Evolutionary conservation across 2,888 invertebrate species (phyloP).

Genomic region (Meiosimyza decipiens): DNA sequence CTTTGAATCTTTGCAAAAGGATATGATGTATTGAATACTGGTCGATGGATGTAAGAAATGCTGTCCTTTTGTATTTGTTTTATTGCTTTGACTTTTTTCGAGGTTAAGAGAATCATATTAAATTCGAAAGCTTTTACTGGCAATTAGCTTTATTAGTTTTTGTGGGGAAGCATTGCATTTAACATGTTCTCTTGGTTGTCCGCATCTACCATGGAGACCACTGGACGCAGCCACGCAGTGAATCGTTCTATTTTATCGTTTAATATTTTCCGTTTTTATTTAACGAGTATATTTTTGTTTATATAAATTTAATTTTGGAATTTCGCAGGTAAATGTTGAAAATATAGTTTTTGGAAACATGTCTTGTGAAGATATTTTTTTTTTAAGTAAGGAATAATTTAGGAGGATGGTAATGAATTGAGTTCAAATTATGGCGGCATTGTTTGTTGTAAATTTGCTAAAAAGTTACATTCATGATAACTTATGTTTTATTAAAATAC

Average conservation of each 20-base stretch:
- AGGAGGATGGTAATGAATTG: too few species aligned
- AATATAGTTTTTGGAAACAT: too few species aligned
- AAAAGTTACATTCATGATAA: too few species aligned
- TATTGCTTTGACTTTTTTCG: constrained; percentile 31
- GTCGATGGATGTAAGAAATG: background rate
- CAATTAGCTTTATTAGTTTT: constrained; percentile 51
- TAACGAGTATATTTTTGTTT: too few species aligned
- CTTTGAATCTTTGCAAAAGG: too few species aligned
- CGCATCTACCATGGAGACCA: constrained; percentile 67
- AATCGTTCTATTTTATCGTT: constrained; percentile 27
- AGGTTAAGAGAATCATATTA: constrained; percentile 48
- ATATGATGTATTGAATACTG: too few species aligned
- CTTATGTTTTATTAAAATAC: background rate
- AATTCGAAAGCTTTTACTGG: constrained; percentile 51
- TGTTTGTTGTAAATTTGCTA: too few species aligned
- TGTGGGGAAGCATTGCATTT: constrained; percentile 41
- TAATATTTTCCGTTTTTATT: too few species aligned
- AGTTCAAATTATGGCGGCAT: too few species aligned
- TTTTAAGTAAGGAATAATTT: constrained; percentile 10
- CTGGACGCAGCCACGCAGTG: constrained; percentile 66
- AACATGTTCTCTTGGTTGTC: constrained; percentile 56
- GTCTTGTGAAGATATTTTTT: background rate
- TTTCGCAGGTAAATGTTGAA: too few species aligned
- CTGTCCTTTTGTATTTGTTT: constrained; percentile 14
- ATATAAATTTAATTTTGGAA: too few species aligned